Evolutionary conservation across 2,113 vertebrate genomes (phyloP).

Genomic region (Macquaria australasica): DNA sequence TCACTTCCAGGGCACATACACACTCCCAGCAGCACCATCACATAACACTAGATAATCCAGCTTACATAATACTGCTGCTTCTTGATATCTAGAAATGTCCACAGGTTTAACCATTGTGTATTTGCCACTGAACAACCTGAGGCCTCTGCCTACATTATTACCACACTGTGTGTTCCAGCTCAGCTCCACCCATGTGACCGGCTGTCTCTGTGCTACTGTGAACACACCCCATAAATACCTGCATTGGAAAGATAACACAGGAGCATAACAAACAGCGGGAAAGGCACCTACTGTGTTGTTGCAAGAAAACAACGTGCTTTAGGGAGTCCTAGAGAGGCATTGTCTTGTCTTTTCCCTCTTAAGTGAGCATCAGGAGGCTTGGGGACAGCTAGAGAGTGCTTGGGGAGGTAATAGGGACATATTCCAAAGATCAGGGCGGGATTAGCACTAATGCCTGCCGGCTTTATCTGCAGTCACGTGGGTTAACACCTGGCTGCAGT

Average conservation of each 20-base stretch:
- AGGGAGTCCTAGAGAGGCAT: constrained; percentile 63
- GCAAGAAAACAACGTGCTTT: constrained; percentile 59
- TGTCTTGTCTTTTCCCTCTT: constrained; percentile 65
- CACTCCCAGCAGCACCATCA: constrained; percentile 48
- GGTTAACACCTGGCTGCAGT: constrained; percentile 83
- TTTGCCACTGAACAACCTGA: constrained; percentile 35
- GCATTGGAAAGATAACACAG: constrained; percentile 52
- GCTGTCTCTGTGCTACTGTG: constrained; percentile 40
- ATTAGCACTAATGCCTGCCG: constrained; percentile 85
- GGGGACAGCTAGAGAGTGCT: constrained; percentile 75
- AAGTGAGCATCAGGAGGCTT: constrained; percentile 73
- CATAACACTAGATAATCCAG: constrained; percentile 58
- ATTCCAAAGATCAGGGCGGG: constrained; percentile 85
- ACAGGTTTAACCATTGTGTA: constrained; percentile 18
- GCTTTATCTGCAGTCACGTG: constrained; percentile 86
- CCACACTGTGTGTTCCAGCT: constrained; percentile 31
- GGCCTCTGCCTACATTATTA: constrained; percentile 42
- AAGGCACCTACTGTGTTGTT: constrained; percentile 76
- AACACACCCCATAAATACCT: constrained; percentile 73
- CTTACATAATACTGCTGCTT: constrained; percentile 56
- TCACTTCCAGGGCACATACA: constrained; percentile 37
- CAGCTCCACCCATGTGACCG: constrained; percentile 63
- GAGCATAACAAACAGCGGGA: constrained; percentile 58
- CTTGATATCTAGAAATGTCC: constrained; percentile 42
- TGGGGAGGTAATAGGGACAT: constrained; percentile 78